A percentile compares a stretch with the other conserved stretches of the same genome.
phyloP scores from a whole-genome alignment of 1,140 invertebrate species.

The Mercenaria mercenaria region DNA sequence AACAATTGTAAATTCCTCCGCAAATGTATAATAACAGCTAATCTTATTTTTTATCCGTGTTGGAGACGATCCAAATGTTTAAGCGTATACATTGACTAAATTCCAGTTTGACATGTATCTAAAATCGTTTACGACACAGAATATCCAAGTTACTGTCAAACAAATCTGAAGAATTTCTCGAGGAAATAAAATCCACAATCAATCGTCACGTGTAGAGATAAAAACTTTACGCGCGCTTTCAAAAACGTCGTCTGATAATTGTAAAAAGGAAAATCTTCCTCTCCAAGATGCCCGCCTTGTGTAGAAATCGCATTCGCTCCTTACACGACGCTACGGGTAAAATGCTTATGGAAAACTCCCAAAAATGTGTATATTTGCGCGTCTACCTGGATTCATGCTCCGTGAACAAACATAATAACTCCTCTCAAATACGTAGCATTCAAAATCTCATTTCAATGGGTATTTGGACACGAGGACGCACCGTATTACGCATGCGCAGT shows the following conservation, averaged over 20 bases:
- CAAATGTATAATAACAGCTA: neutral
- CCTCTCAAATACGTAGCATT: slow-evolving; percentile 22
- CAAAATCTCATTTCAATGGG: slow-evolving; percentile 29
- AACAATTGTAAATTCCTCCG: slow-evolving; percentile 7
- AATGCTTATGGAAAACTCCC: slow-evolving; percentile 15
- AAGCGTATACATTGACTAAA: neutral
- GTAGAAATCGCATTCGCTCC: neutral
- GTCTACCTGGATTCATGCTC: slow-evolving; percentile 31
- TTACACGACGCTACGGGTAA: slow-evolving; percentile 27
- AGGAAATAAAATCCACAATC: slow-evolving; percentile 30
- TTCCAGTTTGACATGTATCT: neutral
- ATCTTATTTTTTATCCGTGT: slow-evolving; percentile 29
- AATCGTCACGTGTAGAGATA: slow-evolving; percentile 35
- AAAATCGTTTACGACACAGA: neutral
- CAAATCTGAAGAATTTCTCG: neutral
- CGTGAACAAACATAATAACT: slow-evolving; percentile 49
- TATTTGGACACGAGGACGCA: slow-evolving; percentile 42
- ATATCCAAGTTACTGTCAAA: neutral
- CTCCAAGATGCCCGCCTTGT: slow-evolving; percentile 4
- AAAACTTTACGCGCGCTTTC: slow-evolving; percentile 40
- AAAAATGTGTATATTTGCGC: slow-evolving; percentile 58
- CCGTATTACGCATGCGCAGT: slow-evolving; percentile 46
- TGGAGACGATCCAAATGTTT: neutral
- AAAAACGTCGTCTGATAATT: neutral
- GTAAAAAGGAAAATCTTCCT: neutral